Evolutionary conservation across 2,888 invertebrate species (phyloP).

Genomic region (Danaus chrysippus): DNA sequence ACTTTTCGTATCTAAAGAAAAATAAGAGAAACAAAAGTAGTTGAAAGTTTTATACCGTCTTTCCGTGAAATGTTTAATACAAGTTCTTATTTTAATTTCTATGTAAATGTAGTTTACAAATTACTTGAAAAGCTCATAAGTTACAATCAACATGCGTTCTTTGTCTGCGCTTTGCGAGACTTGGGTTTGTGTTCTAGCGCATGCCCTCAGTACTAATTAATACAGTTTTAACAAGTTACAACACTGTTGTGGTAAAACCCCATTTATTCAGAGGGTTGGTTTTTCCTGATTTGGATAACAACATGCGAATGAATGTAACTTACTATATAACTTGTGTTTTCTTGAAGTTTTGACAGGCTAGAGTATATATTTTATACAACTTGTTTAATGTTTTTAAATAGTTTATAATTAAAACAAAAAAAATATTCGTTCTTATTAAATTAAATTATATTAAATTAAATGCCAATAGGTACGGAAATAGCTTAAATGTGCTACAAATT

Average conservation of each 20-base stretch:
- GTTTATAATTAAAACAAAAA: too few species aligned
- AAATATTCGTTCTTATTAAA: too few species aligned
- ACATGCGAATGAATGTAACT: too few species aligned
- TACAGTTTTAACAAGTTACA: conserved; percentile 7
- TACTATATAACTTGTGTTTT: too few species aligned
- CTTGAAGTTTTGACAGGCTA: too few species aligned
- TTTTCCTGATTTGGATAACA: too few species aligned
- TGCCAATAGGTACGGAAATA: background rate
- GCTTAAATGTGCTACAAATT: background rate
- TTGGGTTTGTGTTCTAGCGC: background rate
- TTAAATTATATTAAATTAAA: too few species aligned
- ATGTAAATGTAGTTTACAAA: conserved; percentile 3
- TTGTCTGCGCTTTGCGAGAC: conserved; percentile 7
- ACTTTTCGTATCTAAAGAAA: background rate
- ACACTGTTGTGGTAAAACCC: conserved; percentile 4
- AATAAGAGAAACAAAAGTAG: background rate
- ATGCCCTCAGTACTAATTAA: conserved; percentile 7
- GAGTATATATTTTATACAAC: too few species aligned
- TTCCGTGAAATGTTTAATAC: background rate
- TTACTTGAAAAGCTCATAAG: conserved; percentile 6
- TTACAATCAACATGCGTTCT: conserved; percentile 13
- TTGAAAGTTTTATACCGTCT: background rate
- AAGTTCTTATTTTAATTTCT: conserved; percentile 6
- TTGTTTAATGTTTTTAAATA: too few species aligned
- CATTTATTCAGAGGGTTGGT: background rate